Evolutionary conservation across 2,888 invertebrate species (phyloP), one percentile per base, ranked within the genome.

Genomic region (Amaurobius ferox): DNA sequence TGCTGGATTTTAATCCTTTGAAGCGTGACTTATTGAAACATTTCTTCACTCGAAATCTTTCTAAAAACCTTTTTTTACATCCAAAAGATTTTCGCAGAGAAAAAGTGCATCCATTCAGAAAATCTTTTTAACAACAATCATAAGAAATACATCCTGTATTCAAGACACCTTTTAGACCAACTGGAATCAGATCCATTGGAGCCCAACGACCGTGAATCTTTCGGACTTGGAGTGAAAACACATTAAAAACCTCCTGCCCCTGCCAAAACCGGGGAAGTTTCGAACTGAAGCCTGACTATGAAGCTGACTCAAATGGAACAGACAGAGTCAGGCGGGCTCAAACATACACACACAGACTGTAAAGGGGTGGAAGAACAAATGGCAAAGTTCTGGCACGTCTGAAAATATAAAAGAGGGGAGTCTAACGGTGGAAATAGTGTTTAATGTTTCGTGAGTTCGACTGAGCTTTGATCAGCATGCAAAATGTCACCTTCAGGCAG

Each of bases 381-480:
- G 77, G 77, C 62, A 71, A 32, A 77, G 66, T 77, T 77, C 55
- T 71, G 77, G 77, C 81, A 83, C 81, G 81, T 83, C 39, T 40
- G 61, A 19, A 35, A 48, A 7, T 44, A 26, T n/a, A 40, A 62
- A 32, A 55, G 64, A 32, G 62, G 35, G 61, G 35, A 19, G 29
- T 23, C 35, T 70, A 32, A 19, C 30, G 64, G 76, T 83, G 62
- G 62, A 70, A 83, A 76, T 72, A 77, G 77, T 85, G 83, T 72
- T 72, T 85, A 85, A 85, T 85, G 83, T 85, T 30, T 77, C 77
- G 83, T 85, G 72, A 39, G 77, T 85, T 77, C 66, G 77, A 64
- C 77, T 77, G 44, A n/a, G 35, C 70, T 70, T 71, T 77, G 76
- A 72, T 76, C 76, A 77, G 76, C 76, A 76, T 76, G 76, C 76